Evolutionary conservation across 1,140 invertebrate genomes (phyloP).

Genomic region (Lepidurus couesii): DNA sequence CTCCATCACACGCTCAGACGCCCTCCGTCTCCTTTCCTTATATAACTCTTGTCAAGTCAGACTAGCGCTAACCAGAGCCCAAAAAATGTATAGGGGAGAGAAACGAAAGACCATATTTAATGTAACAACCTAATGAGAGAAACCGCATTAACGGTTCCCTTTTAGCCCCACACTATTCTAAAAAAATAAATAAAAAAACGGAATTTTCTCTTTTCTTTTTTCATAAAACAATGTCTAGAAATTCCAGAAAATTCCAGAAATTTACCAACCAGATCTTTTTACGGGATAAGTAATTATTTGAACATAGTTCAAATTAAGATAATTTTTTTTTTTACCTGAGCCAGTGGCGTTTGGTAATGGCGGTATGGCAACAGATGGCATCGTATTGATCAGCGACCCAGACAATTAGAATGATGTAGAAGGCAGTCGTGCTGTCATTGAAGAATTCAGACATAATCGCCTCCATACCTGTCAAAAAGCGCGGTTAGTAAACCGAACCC

Average conservation of each 20-base stretch:
- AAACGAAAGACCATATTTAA: neutral
- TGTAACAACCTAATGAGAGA: neutral
- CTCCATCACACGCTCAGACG: constrained; percentile 14
- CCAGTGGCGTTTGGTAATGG: constrained; percentile 93
- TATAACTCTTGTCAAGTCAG: constrained; percentile 5
- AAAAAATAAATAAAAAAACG: neutral
- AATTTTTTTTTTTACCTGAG: constrained; percentile 65
- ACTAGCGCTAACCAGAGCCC: neutral
- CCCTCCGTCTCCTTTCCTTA: constrained; percentile 20
- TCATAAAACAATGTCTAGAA: no score
- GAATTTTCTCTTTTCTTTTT: neutral
- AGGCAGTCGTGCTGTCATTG: constrained; percentile 96
- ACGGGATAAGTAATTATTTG: neutral
- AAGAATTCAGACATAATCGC: constrained; percentile 99
- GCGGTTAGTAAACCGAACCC: constrained; percentile 25
- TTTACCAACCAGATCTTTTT: no score
- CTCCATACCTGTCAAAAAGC: constrained; percentile 84
- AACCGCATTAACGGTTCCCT: neutral
- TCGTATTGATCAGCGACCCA: constrained; percentile 99
- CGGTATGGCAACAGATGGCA: constrained; percentile 92
- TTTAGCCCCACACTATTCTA: neutral
- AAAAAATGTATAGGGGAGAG: neutral
- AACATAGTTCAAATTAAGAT: neutral
- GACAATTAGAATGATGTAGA: constrained; percentile 97
- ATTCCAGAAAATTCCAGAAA: no score